Base-by-base conservation (phyloP, 2,797 vertebrate genomes). In the Cynopterus sphinx region DNA sequence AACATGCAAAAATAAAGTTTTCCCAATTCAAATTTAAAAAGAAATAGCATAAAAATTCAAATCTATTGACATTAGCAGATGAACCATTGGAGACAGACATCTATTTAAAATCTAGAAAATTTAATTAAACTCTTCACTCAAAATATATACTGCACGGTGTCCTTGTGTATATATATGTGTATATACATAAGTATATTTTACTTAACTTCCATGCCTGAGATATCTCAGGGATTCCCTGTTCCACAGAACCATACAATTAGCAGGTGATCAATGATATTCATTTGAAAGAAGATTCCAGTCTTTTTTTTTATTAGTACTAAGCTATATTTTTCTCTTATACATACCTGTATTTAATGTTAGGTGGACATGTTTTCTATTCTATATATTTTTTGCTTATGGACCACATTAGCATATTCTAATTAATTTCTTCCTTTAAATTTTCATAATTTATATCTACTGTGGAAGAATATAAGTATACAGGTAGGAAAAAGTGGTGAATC, bases 61-160 rank as follows among this genome's bases (percentile, higher is more conserved):
- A 90, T 85, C 28, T 51, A 41, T 10, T 82, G 41, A 85, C 3
- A 61, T 70, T 79, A 71, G 31, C 11, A 86, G 53, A 51, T 51
- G 19, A 39, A 74, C 84, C 61, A 68, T 43, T 73, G 10, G 57
- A 6, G n/a, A 61, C 21, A 87, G n/a, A 79, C 15, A 87, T 71
- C 77, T 90, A 67, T 46, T 93, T 49, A 73, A 17, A 78, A 81
- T 61, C 46, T 46, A 74, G 46, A 26, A 94, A 92, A 79, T 79
- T 55, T 61, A 87, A 71, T 17, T 85, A 85, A 86, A 87, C 68
- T 79, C 22, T 31, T 92, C 31, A 33, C 36, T 74, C 24, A 84
- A 71, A 71, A 70, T 78, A 93, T 55, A 55, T 51, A 81, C 5
- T 67, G 41, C 68, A 49, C 11, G 78, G 3, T 75, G 6, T 55